phyloP scores from a whole-genome alignment of 2,113 vertebrate species.

The Aepyceros melampus region DNA sequence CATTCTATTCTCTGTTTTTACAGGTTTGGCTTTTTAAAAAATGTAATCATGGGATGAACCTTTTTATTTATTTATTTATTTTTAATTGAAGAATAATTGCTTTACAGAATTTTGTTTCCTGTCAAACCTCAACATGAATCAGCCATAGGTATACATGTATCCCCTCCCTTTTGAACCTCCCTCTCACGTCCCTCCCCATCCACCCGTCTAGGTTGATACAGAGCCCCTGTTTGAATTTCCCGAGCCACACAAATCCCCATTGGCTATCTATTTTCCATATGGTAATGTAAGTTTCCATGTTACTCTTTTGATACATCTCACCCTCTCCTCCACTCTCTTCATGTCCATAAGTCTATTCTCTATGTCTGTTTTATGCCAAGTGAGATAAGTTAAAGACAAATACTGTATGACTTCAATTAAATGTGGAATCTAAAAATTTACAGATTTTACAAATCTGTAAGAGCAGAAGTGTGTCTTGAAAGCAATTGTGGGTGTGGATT shows the following conservation, averaged over 20 bases:
- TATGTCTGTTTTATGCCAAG: not conserved
- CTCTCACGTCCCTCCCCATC: not conserved
- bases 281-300: not conserved
- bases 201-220: not conserved
- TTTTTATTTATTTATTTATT: not conserved
- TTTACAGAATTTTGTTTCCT: not conserved
- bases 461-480: not conserved
- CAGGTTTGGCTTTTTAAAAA: not conserved
- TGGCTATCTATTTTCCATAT: not conserved
- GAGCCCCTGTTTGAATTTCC: not conserved
- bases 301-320: not conserved
- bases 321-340: not conserved
- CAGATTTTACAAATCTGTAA: not conserved
- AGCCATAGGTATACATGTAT: not conserved
- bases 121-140: not conserved
- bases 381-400: not conserved
- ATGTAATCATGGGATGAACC: not conserved
- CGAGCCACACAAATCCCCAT: fast-evolving
- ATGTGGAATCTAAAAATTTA: not conserved
- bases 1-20: not conserved
- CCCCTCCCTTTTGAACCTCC: not conserved
- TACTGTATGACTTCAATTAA: not conserved
- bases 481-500: not conserved
- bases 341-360: not conserved
- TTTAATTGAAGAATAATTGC: not conserved